These are phyloP conservation scores for Megamerina dolium DNA, from an alignment of 2,888 invertebrate genomes.

Conservation along the genomic window DNA sequence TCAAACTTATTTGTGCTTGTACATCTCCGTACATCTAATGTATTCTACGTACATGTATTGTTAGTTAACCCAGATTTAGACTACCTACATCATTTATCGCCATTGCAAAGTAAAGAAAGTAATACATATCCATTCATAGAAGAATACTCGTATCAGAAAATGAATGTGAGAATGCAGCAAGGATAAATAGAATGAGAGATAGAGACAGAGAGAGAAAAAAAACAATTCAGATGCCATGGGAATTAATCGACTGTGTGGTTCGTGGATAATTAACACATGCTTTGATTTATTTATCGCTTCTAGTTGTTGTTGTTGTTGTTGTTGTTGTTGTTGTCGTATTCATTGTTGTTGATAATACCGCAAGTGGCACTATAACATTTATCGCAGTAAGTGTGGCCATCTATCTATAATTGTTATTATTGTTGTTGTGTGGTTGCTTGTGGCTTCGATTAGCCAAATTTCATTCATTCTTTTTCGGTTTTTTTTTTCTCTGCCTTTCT, in stretches of 20 bases:
- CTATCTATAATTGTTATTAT: neutral
- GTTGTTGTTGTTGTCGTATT: slow-evolving; percentile 10
- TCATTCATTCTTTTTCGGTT: neutral
- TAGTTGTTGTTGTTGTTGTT: slow-evolving; percentile 15
- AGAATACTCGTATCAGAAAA: neutral
- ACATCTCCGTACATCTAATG: too few species aligned
- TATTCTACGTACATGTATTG: too few species aligned
- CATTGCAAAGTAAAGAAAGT: too few species aligned
- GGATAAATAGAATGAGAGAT: too few species aligned
- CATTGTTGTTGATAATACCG: slow-evolving; percentile 2
- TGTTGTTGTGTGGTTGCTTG: neutral
- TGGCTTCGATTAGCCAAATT: slow-evolving; percentile 9
- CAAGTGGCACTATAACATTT: neutral
- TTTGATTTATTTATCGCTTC: slow-evolving; percentile 45
- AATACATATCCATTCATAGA: too few species aligned
- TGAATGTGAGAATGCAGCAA: neutral
- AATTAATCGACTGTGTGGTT: slow-evolving; percentile 26
- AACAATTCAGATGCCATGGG: slow-evolving; percentile 19
- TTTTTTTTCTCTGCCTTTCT: slow-evolving; percentile 5
- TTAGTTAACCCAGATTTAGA: too few species aligned
- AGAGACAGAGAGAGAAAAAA: slow-evolving; percentile 5
- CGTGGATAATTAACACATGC: slow-evolving; percentile 40
- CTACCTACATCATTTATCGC: too few species aligned
- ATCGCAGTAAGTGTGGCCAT: neutral
- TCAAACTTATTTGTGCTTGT: too few species aligned